Percentiles rank a stretch among this genome's conserved stretches.
Evolutionary conservation across 2,113 vertebrate genomes (phyloP).

Genomic region (Onychorhynchus coronatus): DNA sequence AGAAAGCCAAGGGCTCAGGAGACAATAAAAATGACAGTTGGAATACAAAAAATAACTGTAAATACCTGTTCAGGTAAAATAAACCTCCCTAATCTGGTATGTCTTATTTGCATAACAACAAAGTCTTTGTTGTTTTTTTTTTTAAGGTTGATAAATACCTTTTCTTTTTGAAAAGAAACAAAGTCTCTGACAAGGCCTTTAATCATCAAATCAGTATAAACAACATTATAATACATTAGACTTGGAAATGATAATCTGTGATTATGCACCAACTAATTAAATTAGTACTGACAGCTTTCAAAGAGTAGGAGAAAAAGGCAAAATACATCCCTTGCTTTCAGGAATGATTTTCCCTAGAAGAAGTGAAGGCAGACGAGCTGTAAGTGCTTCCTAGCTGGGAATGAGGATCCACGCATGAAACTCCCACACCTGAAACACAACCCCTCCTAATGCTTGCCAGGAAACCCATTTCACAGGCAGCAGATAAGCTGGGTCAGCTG

Average conservation of each 20-base stretch:
- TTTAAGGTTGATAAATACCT: conserved; percentile 30
- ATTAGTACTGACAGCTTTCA: conserved; percentile 68
- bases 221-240: conserved; percentile 72
- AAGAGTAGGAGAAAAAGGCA: conserved; percentile 24
- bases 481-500: not conserved
- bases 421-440: not conserved
- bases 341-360: not conserved
- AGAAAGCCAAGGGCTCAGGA: not conserved
- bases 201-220: conserved; percentile 69
- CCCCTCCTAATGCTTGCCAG: not conserved
- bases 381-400: not conserved
- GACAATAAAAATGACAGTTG: not conserved
- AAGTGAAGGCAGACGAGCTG: not conserved
- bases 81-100: not conserved
- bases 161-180: conserved; percentile 53
- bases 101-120: conserved; percentile 6
- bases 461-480: not conserved
- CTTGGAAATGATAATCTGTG: conserved; percentile 67
- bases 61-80: conserved; percentile 23
- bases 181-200: conserved; percentile 60
- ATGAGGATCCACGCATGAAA: not conserved
- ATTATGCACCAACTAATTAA: conserved; percentile 68
- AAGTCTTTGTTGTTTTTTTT: not conserved
- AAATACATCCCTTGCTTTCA: conserved; percentile 13
- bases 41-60: not conserved